Evolutionary conservation across 2,888 invertebrate genomes (phyloP).

Genomic region (Morpho deidamia): DNA sequence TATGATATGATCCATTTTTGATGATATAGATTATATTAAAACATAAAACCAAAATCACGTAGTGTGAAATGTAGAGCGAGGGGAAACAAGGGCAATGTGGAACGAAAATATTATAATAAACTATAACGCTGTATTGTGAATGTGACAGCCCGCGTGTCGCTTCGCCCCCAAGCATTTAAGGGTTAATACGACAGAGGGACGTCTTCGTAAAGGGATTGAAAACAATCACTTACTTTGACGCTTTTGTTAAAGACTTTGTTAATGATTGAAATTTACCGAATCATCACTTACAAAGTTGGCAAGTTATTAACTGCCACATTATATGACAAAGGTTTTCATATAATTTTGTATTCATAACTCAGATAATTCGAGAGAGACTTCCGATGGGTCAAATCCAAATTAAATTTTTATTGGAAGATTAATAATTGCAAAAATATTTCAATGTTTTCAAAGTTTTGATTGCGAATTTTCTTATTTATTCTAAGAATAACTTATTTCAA

Average conservation of each 20-base stretch:
- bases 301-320: too few relatives aligned
- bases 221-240: constrained; percentile 66
- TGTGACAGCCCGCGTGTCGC: constrained; percentile 73
- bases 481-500: too few relatives aligned
- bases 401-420: too few relatives aligned
- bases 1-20: too few relatives aligned
- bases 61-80: constrained; percentile 28
- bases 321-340: too few relatives aligned
- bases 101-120: constrained; percentile 73
- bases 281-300: too few relatives aligned
- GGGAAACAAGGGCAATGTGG: constrained; percentile 56
- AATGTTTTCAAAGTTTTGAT: too few relatives aligned
- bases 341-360: too few relatives aligned
- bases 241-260: constrained; percentile 38
- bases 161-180: constrained; percentile 53
- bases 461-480: too few relatives aligned
- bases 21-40: constrained; percentile 11
- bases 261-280: not conserved
- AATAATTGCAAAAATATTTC: too few relatives aligned
- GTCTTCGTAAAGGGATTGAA: constrained; percentile 67
- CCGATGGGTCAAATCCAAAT: too few relatives aligned
- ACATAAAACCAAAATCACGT: constrained; percentile 19
- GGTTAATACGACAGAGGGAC: constrained; percentile 62
- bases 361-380: too few relatives aligned
- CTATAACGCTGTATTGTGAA: constrained; percentile 70